phyloP scores from a whole-genome alignment of 2,113 vertebrate species.

The Phrynosoma platyrhinos region DNA sequence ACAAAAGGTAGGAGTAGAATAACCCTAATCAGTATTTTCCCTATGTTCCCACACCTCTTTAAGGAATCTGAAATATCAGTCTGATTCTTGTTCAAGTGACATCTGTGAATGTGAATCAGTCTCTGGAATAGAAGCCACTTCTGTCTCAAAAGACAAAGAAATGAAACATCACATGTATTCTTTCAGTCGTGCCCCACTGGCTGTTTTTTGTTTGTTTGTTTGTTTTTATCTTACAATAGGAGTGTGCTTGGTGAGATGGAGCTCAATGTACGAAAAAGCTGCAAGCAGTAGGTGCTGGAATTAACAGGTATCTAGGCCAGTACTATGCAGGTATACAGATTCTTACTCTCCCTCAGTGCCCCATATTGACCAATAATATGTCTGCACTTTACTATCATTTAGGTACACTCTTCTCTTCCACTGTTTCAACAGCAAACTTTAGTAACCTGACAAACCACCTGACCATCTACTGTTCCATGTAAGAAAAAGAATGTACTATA shows the following conservation, averaged over 20 bases:
- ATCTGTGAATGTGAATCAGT: not conserved
- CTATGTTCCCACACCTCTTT: too few relatives aligned
- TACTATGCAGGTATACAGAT: not conserved
- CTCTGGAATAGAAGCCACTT: not conserved
- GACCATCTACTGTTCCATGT: not conserved
- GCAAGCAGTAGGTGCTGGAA: not conserved
- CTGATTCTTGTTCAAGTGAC: too few relatives aligned
- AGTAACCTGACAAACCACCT: not conserved
- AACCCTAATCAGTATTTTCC: too few relatives aligned
- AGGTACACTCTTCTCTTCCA: too few relatives aligned
- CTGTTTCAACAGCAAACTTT: not conserved
- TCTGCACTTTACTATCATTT: not conserved
- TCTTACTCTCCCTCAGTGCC: not conserved
- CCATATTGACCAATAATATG: too few relatives aligned
- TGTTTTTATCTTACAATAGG: not conserved
- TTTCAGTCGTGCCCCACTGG: too few relatives aligned
- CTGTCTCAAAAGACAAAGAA: not conserved
- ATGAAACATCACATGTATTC: not conserved
- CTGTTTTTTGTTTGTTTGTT: not conserved
- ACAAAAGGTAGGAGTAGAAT: too few relatives aligned
- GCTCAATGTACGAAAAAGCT: not conserved
- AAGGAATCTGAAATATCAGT: too few relatives aligned
- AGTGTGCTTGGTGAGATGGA: not conserved
- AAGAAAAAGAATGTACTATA: not conserved
- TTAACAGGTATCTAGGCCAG: not conserved